phyloP scores from a whole-genome alignment of 2,797 vertebrate species.

The Crenichthys baileyi region DNA sequence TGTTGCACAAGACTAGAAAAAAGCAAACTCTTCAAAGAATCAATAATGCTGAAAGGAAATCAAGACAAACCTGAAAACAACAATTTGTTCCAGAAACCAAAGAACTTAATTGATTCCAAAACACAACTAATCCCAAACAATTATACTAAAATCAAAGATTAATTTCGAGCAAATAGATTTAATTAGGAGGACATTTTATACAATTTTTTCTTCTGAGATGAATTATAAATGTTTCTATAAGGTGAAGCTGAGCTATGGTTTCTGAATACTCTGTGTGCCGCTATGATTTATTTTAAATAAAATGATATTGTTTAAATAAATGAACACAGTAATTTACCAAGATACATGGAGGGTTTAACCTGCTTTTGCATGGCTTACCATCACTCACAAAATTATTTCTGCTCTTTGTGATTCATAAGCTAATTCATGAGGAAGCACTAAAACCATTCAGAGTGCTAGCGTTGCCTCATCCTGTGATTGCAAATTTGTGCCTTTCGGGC shows the following conservation, averaged over 20 bases:
- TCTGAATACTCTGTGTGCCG: background rate
- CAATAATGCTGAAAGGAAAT: too few relatives aligned
- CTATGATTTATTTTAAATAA: constrained; percentile 5
- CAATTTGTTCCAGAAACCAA: too few relatives aligned
- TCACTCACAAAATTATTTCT: constrained; percentile 47
- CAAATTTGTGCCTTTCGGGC: constrained; percentile 60
- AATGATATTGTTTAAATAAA: constrained; percentile 41
- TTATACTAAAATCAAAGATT: too few relatives aligned
- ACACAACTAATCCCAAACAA: too few relatives aligned
- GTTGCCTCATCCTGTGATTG: constrained; percentile 57
- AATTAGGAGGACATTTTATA: background rate
- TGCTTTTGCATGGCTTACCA: constrained; percentile 22
- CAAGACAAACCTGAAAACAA: too few relatives aligned
- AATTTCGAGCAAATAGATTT: background rate
- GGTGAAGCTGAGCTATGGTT: background rate
- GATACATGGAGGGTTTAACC: constrained; percentile 51
- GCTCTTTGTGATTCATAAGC: constrained; percentile 27
- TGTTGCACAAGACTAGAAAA: too few relatives aligned
- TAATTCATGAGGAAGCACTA: constrained; percentile 11
- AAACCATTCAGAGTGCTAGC: constrained; percentile 17
- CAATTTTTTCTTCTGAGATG: background rate
- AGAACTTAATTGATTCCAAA: too few relatives aligned
- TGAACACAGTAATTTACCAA: constrained; percentile 39
- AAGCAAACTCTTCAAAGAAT: too few relatives aligned
- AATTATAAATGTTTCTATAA: background rate